Conservation (phyloP, 2,113 vertebrate species). For the Saccopteryx bilineata region DNA sequence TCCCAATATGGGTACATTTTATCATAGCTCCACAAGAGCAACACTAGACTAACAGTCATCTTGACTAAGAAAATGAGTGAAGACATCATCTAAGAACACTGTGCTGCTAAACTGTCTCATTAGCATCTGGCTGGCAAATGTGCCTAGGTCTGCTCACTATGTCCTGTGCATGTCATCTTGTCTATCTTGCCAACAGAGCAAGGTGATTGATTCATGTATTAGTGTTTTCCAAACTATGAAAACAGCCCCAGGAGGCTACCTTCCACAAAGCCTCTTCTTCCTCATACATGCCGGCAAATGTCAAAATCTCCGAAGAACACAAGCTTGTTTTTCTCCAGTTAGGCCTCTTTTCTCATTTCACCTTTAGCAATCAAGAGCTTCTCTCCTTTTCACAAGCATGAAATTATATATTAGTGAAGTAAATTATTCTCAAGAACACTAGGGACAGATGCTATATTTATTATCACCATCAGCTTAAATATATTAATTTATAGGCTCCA, state of each 20-base stretch:
- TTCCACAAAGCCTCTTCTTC: constrained; percentile 9
- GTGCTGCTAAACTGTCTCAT: constrained; percentile 9
- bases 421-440: constrained; percentile 77
- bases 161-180: background rate
- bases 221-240: constrained; percentile 38
- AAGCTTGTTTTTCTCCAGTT: background rate
- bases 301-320: constrained; percentile 42
- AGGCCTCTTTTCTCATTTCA: constrained; percentile 60
- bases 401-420: constrained; percentile 80
- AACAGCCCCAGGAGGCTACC: background rate
- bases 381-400: constrained; percentile 79
- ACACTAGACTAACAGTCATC: background rate
- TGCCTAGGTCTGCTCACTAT: background rate
- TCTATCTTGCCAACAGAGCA: background rate
- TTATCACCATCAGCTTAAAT: constrained; percentile 60
- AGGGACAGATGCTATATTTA: constrained; percentile 72
- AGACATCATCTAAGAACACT: constrained; percentile 40
- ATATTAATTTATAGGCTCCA: constrained; percentile 62
- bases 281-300: background rate
- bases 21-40: background rate
- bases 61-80: constrained; percentile 24
- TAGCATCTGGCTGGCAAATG: constrained; percentile 28
- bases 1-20: background rate
- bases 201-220: background rate
- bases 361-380: constrained; percentile 72